Base-by-base conservation (phyloP, 2,797 vertebrate species). In the Crax fasciolata region DNA sequence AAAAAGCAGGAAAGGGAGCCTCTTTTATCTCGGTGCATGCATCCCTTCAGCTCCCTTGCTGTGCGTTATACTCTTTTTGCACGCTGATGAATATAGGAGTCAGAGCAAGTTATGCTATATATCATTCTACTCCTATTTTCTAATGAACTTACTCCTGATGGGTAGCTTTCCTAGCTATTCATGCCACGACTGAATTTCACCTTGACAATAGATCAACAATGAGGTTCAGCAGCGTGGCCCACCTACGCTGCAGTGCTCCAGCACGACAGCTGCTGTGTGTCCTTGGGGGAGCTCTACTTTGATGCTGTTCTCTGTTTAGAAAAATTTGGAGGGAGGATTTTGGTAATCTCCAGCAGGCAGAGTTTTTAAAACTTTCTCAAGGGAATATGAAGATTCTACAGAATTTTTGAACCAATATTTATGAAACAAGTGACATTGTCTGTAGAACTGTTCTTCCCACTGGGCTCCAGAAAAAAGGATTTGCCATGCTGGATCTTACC, bases 121-220 rank as follows among this genome's bases (percentile, higher is more conserved):
- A 86, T 94, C 61, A 66, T 43, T 76, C 81, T 72, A 41, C 57
- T 93, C 81, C 61, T 93, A 41, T 92, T 94, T 95, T 74, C 84
- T 94, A 80, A 91, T 73, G 76, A 94, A 88, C 70, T 88, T 88
- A 27, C 15, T 25, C 54, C 70, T 93, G 70, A 89, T 62, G 83
- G 54, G 78, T 90, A 87, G 38, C 49, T 94, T 89, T 83, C 49
- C 65, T 80, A 91, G 48, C 24, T 90, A 87, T 90, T 87, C 20
- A 0, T 89, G 83, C 88, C 96, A 96, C 0, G 14, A 89, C 89
- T 91, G 82, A 90, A 81, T 93, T 94, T 96, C 91, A 93, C 89
- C 94, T 93, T 97, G 90, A 95, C 87, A 92, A 28, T 43, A 96
- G 94, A 94, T 95, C 89, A 87, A 91, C 84, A 87, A 70, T 32